Base-by-base conservation (phyloP, 1,140 invertebrate species). In the Panagrolaimus sp. region DNA sequence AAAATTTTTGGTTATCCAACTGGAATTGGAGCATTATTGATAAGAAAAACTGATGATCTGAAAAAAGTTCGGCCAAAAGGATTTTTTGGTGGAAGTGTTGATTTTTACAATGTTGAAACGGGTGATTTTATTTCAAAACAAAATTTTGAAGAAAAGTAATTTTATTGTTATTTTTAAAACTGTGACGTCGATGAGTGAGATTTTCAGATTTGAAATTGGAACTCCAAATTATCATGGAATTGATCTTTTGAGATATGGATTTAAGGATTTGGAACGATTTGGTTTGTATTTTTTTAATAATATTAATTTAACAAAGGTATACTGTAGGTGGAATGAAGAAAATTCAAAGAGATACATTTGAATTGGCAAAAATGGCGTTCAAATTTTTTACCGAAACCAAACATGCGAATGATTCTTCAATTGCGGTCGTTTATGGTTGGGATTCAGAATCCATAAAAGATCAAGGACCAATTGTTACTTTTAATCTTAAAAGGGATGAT, bases 1-100 rank as follows among this genome's bases (percentile, higher is more conserved):
- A 98, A 98, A 88, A 92, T 98, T 78, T 96, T 98, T 87, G 95
- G 95, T 4, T 96, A 90, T 85, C 94, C 95, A 7, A 96, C 93
- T 68, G 94, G 87, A 28, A 52, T 88, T 63, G 94, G 94, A 38
- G 92, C 91, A 45, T 83, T 97, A 3, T 78, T 97, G 62, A 89
- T 96, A 0, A 88, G 87, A 10, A 58, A 76, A 90, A 75, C 85
- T 85, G 3, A 38, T 87, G 77, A 81, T 88, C 24, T 84, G 95
- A 58, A 82, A 84, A 88, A 14, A 91, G 90, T 86, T 85, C 69
- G 75, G 84, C 52, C 52, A 24, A 58, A 26, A n/a, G 52, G 52
- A 3, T 95, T 91, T 86, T 94, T 93, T 26, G 94, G 94, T 43
- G 94, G 94, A 74, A 84, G 46, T 76, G 79, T 81, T 77, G 73